Evolutionary conservation across 64 coral and sea anemone species (phyloP), one percentile per base, ranked within the genome.

Genomic region (Trachythela sp.): DNA sequence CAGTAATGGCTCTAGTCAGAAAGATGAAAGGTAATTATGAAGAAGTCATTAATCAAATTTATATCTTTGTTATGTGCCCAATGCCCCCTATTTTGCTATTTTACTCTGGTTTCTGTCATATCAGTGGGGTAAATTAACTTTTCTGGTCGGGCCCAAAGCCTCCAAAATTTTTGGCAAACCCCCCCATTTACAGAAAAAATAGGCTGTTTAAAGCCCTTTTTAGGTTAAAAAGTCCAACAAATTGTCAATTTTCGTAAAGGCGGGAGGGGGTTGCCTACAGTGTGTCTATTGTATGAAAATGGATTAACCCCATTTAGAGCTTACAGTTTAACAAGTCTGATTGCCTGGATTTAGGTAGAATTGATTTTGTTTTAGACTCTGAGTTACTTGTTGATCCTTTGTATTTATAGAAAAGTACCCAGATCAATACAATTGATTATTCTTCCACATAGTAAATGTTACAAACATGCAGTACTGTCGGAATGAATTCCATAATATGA

Each of bases 1-100:
- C 85, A 9, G 85, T 86, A 50, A 86, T 86, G 17, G 48, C 48
- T 51, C 30, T 86, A 34, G 85, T 56, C 3, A 56, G 38, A 54
- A 86, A 56, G 29, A 34, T 86, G 22, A 86, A 86, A 48, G 48
- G 48, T 86, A 58, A 42, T 45, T 70, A 8, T 70, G 20, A 32
- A 70, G 24, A 9, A 70, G 24, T 8, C 64, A 70, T 70, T 9
- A 70, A 70, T n/a, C 24, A n/a, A 70, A 9, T 70, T n/a, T 8
- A 9, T 32, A 70, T 6, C 5, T 26, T 70, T 32, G 18, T 32
- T 26, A 22, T 70, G 5, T 70, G 18, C 64, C 24, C 8, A 70
- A n/a, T n/a, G n/a, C n/a, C n/a, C n/a, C n/a, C n/a, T n/a, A n/a
- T n/a, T n/a, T n/a, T n/a, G n/a, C n/a, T n/a, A n/a, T n/a, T n/a